Conservation (phyloP, 2,797 vertebrate species). For the Alectoris magna region DNA sequence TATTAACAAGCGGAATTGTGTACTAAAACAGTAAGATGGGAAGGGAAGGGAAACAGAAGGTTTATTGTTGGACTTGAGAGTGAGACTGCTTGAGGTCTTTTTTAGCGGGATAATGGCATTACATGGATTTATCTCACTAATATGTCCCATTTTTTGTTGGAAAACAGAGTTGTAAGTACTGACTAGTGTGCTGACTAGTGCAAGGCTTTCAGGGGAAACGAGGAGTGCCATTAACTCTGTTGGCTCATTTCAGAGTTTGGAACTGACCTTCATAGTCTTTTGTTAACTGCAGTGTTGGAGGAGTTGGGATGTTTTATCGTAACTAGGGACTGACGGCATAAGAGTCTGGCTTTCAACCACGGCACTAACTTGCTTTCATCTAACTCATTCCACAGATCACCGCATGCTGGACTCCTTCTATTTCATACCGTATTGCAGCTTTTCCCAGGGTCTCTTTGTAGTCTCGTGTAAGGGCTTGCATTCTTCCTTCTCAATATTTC, state of each 20-base stretch:
- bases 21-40: neutral
- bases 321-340: neutral
- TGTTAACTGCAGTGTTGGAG: neutral
- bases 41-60: neutral
- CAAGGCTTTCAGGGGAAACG: neutral
- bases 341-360: neutral
- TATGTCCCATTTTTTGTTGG: neutral
- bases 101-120: neutral
- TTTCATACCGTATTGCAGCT: neutral
- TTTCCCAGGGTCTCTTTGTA: neutral
- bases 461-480: neutral
- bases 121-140: neutral
- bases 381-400: neutral
- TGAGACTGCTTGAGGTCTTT: neutral
- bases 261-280: neutral
- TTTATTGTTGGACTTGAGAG: neutral
- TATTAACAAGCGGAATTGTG: neutral
- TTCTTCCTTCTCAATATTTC: neutral
- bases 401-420: neutral
- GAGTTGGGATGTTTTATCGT: neutral
- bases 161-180: neutral
- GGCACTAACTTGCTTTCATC: neutral
- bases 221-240: neutral
- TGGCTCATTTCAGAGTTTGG: neutral
- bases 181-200: neutral